These are phyloP conservation scores for Symphodus melops DNA, from an alignment of 2,113 vertebrate genomes.

Conservation along the genomic window DNA sequence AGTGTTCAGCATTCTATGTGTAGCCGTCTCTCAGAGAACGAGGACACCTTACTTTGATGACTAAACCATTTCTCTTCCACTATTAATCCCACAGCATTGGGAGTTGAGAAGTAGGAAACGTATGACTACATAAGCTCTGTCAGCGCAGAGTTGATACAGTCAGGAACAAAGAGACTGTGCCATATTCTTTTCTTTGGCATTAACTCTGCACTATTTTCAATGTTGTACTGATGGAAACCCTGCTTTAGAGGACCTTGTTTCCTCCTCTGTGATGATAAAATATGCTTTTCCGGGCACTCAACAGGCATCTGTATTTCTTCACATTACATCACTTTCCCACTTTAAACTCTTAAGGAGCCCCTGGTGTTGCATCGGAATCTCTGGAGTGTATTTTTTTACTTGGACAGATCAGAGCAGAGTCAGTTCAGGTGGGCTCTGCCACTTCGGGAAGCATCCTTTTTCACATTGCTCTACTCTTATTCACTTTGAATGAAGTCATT, in stretches of 20 bases:
- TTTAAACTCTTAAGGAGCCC: slow-evolving; percentile 30
- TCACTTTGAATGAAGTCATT: slow-evolving; percentile 37
- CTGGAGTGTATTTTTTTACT: slow-evolving; percentile 5
- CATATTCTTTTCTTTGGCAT: background rate
- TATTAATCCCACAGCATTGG: slow-evolving; percentile 61
- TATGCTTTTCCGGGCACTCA: slow-evolving; percentile 31
- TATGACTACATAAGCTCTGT: slow-evolving; percentile 18
- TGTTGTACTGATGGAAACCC: slow-evolving; percentile 6
- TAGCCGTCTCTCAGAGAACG: slow-evolving; percentile 44
- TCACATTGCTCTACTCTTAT: background rate
- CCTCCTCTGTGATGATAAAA: slow-evolving; percentile 5
- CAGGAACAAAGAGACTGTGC: slow-evolving; percentile 1
- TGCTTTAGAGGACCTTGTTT: slow-evolving; percentile 27
- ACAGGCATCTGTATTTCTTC: slow-evolving; percentile 47
- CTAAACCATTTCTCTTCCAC: slow-evolving; percentile 57
- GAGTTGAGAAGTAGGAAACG: slow-evolving; percentile 47
- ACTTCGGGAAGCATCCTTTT: background rate
- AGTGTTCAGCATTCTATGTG: slow-evolving; percentile 49
- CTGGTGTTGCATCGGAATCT: background rate
- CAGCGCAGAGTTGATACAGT: slow-evolving; percentile 5
- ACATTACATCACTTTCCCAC: slow-evolving; percentile 64
- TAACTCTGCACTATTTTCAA: background rate
- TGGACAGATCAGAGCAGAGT: slow-evolving; percentile 13
- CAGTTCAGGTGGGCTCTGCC: background rate
- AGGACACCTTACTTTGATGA: slow-evolving; percentile 63